Evolutionary conservation across 2,888 invertebrate species (phyloP).

Genomic region (Thera obeliscata): DNA sequence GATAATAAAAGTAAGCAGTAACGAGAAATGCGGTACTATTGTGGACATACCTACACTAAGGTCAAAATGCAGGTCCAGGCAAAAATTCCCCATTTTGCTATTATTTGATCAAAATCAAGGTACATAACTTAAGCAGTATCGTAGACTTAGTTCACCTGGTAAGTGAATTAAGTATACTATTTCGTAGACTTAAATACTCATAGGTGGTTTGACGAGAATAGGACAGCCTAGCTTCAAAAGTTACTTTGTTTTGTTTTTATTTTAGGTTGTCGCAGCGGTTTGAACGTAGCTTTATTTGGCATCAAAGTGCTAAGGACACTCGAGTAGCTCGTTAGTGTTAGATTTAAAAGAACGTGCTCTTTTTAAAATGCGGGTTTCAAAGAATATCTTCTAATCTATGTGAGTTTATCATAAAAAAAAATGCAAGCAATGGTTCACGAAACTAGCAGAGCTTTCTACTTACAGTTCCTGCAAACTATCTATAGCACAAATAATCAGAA

Average conservation of each 20-base stretch:
- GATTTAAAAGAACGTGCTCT: constrained; percentile 12
- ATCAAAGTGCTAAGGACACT: constrained; percentile 10
- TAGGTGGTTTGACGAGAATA: too few relatives aligned
- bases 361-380: constrained; percentile 9
- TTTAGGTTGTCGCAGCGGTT: background rate
- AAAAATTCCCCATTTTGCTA: background rate
- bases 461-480: background rate
- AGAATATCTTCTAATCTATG: constrained; percentile 4
- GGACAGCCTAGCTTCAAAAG: too few relatives aligned
- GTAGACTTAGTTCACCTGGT: too few relatives aligned
- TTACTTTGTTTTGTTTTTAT: too few relatives aligned
- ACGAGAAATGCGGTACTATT: too few relatives aligned
- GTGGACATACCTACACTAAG: too few relatives aligned
- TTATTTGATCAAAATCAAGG: too few relatives aligned
- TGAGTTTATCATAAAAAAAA: background rate
- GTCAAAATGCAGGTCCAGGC: background rate
- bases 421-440: background rate
- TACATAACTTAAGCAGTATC: too few relatives aligned
- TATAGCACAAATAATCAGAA: background rate
- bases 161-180: too few relatives aligned
- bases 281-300: constrained; percentile 16
- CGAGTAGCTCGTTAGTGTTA: constrained; percentile 25
- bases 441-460: background rate
- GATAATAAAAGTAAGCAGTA: background rate
- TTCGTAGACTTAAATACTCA: too few relatives aligned